Evolutionary conservation across 2,888 invertebrate species (phyloP).

Genomic region (Metellina segmentata): DNA sequence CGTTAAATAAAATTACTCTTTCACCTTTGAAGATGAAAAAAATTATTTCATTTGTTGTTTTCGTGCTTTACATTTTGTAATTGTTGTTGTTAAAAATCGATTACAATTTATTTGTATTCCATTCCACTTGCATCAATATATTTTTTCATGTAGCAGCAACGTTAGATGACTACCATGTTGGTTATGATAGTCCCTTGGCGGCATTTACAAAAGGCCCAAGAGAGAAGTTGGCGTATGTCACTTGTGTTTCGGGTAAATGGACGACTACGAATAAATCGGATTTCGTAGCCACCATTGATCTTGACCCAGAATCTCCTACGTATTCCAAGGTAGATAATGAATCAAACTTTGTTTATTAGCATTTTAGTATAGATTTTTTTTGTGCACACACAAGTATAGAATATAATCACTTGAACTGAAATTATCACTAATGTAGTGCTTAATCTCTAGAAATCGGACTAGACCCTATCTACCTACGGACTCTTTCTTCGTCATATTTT

Average conservation of each 20-base stretch:
- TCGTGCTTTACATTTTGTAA: too few species aligned
- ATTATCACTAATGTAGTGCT: too few species aligned
- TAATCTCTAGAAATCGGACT: too few species aligned
- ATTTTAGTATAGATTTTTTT: too few species aligned
- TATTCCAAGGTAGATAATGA: slow-evolving; percentile 87
- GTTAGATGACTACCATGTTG: slow-evolving; percentile 77
- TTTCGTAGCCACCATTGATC: slow-evolving; percentile 94
- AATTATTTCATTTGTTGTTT: too few species aligned
- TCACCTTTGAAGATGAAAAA: too few species aligned
- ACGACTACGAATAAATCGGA: slow-evolving; percentile 86
- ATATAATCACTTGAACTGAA: too few species aligned
- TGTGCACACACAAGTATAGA: too few species aligned
- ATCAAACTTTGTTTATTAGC: neutral
- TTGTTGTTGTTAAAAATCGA: too few species aligned
- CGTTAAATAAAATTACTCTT: too few species aligned
- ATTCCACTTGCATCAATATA: neutral
- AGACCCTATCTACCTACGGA: neutral
- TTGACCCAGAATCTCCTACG: slow-evolving; percentile 91
- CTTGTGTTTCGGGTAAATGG: slow-evolving; percentile 86
- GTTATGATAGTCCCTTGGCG: slow-evolving; percentile 84
- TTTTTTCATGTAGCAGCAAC: neutral
- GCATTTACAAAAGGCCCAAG: slow-evolving; percentile 90
- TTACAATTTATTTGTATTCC: neutral
- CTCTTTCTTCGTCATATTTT: neutral
- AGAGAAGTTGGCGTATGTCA: slow-evolving; percentile 94